Conservation (phyloP, 64 coral and sea anemone genomes). For the Orbicella faveolata region DNA sequence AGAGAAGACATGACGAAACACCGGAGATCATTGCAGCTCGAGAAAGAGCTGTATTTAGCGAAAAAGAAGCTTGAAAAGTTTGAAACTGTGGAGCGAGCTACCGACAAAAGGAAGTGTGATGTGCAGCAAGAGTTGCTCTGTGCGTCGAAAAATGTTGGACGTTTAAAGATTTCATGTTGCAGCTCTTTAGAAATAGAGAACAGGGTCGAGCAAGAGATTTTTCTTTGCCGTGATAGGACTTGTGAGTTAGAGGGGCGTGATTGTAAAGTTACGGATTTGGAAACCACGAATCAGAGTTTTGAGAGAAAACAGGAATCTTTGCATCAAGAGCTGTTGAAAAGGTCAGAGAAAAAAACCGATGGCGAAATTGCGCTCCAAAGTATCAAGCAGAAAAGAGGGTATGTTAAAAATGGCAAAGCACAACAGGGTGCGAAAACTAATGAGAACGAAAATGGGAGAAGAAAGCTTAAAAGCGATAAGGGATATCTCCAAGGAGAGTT, state of each 20-base stretch:
- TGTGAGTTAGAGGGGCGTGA: neutral
- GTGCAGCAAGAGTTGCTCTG: neutral
- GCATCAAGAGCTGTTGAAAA: slow-evolving; percentile 24
- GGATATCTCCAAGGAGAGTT: neutral
- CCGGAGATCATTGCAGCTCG: neutral
- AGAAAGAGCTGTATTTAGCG: neutral
- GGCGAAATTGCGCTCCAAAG: slow-evolving; percentile 17
- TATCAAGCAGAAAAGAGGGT: neutral
- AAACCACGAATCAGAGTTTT: neutral
- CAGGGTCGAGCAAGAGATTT: neutral
- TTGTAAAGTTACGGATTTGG: neutral
- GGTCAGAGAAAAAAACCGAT: slow-evolving; percentile 22
- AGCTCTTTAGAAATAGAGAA: neutral
- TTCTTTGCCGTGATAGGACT: neutral
- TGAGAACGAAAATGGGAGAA: neutral
- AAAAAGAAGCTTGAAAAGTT: slow-evolving; percentile 30
- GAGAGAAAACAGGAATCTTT: neutral
- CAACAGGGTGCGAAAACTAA: neutral
- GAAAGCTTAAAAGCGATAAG: slow-evolving; percentile 33
- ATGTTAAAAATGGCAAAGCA: slow-evolving; percentile 3
- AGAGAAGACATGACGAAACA: neutral
- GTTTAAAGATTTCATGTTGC: slow-evolving; percentile 6
- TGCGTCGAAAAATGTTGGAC: neutral
- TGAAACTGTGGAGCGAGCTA: neutral
- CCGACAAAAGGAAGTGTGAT: neutral